Percentiles rank a stretch among this genome's conserved stretches.
Evolutionary conservation across 2,113 vertebrate genomes (phyloP).

Genomic region (Merops nubicus): DNA sequence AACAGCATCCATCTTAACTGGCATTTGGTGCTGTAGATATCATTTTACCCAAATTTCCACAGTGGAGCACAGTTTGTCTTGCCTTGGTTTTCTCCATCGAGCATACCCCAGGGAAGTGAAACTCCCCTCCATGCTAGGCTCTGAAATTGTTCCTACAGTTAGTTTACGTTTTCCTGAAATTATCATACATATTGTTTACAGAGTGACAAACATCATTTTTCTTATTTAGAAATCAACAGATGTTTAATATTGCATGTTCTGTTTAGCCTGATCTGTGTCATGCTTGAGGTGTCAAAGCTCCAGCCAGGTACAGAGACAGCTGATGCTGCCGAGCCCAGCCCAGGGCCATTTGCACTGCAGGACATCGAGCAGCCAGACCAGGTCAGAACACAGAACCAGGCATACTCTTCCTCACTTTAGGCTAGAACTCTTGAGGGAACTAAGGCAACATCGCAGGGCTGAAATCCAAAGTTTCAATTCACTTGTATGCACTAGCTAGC

Average conservation of each 20-base stretch:
- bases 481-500: accelerated
- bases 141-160: background rate
- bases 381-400: no score
- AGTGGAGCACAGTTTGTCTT: background rate
- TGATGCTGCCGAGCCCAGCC: background rate
- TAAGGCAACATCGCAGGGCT: background rate
- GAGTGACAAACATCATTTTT: slow-evolving; percentile 30
- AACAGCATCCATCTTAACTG: background rate
- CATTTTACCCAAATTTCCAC: background rate
- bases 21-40: background rate
- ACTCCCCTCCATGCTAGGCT: background rate
- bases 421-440: background rate
- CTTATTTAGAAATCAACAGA: slow-evolving; percentile 58
- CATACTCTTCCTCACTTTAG: no score
- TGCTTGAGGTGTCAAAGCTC: slow-evolving; percentile 22
- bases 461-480: background rate
- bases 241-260: slow-evolving; percentile 39
- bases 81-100: background rate
- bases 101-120: background rate
- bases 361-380: background rate
- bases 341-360: background rate
- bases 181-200: slow-evolving; percentile 19
- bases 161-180: slow-evolving; percentile 19
- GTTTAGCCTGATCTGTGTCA: slow-evolving; percentile 38
- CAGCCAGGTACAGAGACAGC: background rate